phyloP scores from a whole-genome alignment of 2,113 vertebrate species.

The Seriola dumerili region DNA sequence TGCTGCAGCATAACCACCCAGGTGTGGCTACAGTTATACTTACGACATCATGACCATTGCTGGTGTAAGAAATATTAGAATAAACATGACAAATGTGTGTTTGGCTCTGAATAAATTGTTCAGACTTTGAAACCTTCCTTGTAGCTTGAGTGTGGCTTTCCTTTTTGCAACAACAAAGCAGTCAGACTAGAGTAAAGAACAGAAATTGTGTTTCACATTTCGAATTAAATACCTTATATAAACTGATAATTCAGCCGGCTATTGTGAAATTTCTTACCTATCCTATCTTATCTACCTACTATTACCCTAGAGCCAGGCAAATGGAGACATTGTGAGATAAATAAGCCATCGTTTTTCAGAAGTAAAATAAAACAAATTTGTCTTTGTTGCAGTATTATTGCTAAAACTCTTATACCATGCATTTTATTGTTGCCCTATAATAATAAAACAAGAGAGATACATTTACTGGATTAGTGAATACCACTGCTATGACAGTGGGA shows the following conservation, averaged over 20 bases:
- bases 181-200: not conserved
- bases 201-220: not conserved
- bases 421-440: not conserved
- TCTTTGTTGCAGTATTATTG: not conserved
- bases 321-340: not conserved
- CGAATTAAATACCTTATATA: not conserved
- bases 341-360: not conserved
- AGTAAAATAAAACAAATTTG: not conserved
- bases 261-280: not conserved
- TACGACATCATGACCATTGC: conserved; percentile 16
- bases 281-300: not conserved
- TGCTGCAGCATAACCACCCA: not conserved
- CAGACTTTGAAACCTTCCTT: not conserved
- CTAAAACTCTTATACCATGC: not conserved
- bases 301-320: not conserved
- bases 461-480: conserved; percentile 17
- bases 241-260: not conserved
- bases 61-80: conserved; percentile 2
- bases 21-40: conserved; percentile 4
- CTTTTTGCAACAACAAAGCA: not conserved
- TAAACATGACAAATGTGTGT: conserved; percentile 15
- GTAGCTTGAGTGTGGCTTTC: not conserved
- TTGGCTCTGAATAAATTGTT: not conserved
- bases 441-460: not conserved
- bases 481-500: not conserved